Evolutionary conservation across 2,888 invertebrate species (phyloP), one percentile per base, ranked within the genome.

Genomic region (Iphiclides podalirius): DNA sequence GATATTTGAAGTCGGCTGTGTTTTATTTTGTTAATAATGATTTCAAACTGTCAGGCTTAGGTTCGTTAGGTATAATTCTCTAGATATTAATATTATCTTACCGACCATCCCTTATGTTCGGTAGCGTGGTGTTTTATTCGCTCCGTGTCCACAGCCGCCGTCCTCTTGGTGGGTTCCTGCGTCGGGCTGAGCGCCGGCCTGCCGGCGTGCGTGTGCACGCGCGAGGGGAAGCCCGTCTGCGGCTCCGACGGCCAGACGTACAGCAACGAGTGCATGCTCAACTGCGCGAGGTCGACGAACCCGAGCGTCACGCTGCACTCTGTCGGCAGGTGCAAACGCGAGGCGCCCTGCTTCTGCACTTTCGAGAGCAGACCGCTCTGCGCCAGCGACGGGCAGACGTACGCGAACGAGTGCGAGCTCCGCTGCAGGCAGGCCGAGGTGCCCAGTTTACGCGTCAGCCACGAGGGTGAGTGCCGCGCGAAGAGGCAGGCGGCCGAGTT

Each of bases 201-300:
- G 2, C 67, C 73, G 0, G 64, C 72, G 0, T 81, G 81, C 60
- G 59, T 60, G 0, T 83, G 82, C 61, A 61, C 72, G 0, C 52
- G 63, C 38, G 59, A 67, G 56, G 53, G 61, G 43, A 16, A 70
- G 0, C 90, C 91, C 4, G 92, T 94, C 4, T 95, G 95, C 75
- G 94, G 94, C 28, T 91, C 93, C 35, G 93, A 95, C 75, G 93
- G 93, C 0, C 79, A 89, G 44, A 94, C 93, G 0, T 95, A 95
- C 79, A 82, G 79, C 61, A 94, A 92, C 78, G 50, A 60, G 61
- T 95, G 95, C 72, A 87, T 91, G 53, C 79, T 95, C 43, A 79
- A 91, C 57, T 90, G 92, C 54, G 90, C 53, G 3, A 48, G 48
- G 4, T 14, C 35, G 2, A 26, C 31, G 4, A 50, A 59, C 11